Conservation (phyloP, 2,113 vertebrate genomes). For the Elaphurus davidianus region DNA sequence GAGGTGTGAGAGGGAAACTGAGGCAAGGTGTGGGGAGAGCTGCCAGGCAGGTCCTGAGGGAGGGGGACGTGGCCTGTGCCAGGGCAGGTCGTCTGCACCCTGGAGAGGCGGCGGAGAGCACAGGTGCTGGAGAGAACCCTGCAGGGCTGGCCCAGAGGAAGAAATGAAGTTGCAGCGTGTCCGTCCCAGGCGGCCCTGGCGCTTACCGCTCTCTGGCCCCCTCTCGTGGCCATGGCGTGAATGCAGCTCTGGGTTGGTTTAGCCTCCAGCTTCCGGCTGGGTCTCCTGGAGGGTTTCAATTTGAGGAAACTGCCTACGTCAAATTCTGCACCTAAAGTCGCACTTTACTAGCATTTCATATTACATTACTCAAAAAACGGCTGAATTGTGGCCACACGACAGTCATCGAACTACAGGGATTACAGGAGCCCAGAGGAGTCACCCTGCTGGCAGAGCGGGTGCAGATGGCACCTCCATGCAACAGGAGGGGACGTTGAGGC, state of each 20-base stretch:
- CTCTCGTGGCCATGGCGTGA: not conserved
- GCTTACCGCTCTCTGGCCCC: not conserved
- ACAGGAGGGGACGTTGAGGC: not conserved
- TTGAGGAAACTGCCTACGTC: not conserved
- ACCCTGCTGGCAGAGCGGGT: not conserved
- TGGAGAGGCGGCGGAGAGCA: not conserved
- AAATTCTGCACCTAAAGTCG: not conserved
- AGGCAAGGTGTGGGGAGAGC: not conserved
- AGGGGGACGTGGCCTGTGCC: not conserved
- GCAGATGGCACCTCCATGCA: not conserved
- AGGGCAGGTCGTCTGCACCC: not conserved
- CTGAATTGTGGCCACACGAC: not conserved
- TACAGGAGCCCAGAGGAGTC: not conserved
- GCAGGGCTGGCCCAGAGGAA: not conserved
- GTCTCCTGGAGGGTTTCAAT: not conserved
- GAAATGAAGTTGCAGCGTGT: accelerated
- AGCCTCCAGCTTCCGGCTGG: not conserved
- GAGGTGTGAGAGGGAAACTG: not conserved
- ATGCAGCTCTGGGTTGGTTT: not conserved
- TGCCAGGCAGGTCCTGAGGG: not conserved
- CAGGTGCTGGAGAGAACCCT: too few relatives aligned
- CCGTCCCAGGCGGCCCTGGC: accelerated
- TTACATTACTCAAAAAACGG: not conserved
- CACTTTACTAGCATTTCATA: not conserved
- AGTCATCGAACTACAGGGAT: not conserved